phyloP scores from a whole-genome alignment of 2,113 vertebrate genomes.

The Helogale parvula region DNA sequence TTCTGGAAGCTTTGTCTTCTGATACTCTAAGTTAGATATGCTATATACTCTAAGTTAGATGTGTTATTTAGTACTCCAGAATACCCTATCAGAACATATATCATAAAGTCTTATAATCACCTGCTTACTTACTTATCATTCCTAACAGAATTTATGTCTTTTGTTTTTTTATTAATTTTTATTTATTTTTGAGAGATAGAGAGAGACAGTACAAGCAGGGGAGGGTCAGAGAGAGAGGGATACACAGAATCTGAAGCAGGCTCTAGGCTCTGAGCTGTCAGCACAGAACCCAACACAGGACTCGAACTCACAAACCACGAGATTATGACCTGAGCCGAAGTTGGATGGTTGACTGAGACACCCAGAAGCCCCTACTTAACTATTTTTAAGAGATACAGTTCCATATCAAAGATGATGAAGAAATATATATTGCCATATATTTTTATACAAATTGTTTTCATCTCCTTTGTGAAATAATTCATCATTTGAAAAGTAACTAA shows the following conservation, averaged over 20 bases:
- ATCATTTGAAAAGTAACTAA: background rate
- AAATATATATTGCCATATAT: background rate
- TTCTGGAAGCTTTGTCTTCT: background rate
- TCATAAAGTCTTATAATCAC: background rate
- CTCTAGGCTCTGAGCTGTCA: too few relatives aligned
- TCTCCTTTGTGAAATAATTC: background rate
- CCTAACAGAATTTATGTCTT: background rate
- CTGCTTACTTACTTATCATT: background rate
- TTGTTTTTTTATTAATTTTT: too few relatives aligned
- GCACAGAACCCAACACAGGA: too few relatives aligned
- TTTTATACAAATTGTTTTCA: slow-evolving; percentile 10
- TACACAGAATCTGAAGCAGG: too few relatives aligned
- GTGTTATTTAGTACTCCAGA: background rate
- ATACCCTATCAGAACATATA: background rate
- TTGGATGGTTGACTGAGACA: too few relatives aligned
- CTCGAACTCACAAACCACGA: too few relatives aligned
- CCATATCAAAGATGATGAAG: background rate
- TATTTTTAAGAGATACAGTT: background rate
- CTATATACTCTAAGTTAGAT: background rate
- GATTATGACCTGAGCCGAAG: too few relatives aligned
- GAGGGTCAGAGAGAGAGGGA: too few relatives aligned
- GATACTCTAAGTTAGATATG: background rate
- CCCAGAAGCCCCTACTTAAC: background rate
- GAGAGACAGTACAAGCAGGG: too few relatives aligned
- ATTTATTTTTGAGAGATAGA: too few relatives aligned